Percentiles rank a stretch among this genome's conserved stretches.
These are phyloP conservation scores for Lasioglossum albipes DNA, from an alignment of 1,140 invertebrate species.

Conservation along the genomic window DNA sequence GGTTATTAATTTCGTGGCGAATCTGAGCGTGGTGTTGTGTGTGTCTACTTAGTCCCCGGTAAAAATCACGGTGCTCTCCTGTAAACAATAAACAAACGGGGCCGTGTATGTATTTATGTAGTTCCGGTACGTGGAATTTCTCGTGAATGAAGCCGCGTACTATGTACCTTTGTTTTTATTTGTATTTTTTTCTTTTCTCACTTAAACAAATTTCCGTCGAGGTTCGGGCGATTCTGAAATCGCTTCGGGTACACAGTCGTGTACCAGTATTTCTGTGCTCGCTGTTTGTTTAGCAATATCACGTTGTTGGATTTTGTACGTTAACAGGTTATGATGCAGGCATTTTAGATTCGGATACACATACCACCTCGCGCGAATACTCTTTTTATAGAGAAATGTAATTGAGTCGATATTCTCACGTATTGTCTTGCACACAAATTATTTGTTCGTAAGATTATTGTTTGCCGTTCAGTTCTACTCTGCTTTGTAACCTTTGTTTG, in stretches of 20 bases:
- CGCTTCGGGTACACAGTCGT: neutral
- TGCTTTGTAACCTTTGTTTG: neutral
- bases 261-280: neutral
- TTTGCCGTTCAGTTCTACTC: neutral
- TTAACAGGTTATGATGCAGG: constrained; percentile 39
- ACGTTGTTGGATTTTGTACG: neutral
- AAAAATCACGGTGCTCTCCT: constrained; percentile 7
- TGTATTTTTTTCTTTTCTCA: neutral
- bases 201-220: neutral
- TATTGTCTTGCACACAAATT: neutral
- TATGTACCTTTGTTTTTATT: neutral
- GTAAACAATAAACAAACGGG: constrained; percentile 40
- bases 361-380: neutral
- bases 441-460: neutral
- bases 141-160: constrained; percentile 29
- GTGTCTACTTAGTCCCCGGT: neutral
- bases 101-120: no score
- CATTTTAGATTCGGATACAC: neutral
- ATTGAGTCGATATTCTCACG: neutral
- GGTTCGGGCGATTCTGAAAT: neutral
- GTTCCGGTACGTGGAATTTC: constrained; percentile 28
- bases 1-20: neutral
- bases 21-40: neutral
- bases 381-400: neutral
- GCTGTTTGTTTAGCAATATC: neutral